Evolutionary conservation across 2,888 invertebrate genomes (phyloP), one percentile per base, ranked within the genome.

Genomic region (Lissocephala sabroskyi): DNA sequence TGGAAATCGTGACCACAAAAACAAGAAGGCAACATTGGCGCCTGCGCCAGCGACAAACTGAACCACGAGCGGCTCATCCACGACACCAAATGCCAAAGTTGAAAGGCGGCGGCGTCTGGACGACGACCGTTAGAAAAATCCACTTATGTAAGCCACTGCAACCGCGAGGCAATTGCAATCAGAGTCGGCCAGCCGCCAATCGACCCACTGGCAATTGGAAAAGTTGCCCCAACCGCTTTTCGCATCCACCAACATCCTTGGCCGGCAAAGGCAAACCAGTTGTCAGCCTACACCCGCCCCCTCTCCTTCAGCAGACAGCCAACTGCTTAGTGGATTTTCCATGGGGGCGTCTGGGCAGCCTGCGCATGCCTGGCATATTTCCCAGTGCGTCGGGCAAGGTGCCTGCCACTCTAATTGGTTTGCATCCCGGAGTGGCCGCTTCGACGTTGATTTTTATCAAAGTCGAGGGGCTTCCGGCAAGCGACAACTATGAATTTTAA

Each of bases 251-350:
- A 56, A 74, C 71, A 77, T 77, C 71, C 71, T 71, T 71, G 71
- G 70, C 59, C 30, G 13, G 33, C 73, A 77, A 71, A 71, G 71
- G 77, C 76, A 71, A 71, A 77, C 71, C 71, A 71, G 74, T 71
- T 68, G 37, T 19, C 45, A 13, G 33, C 43, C n/a, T n/a, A n/a
- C n/a, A n/a, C n/a, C n/a, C n/a, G n/a, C n/a, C n/a, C n/a, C n/a
- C n/a, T n/a, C n/a, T n/a, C n/a, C n/a, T n/a, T n/a, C n/a, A n/a
- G n/a, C n/a, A n/a, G n/a, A n/a, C n/a, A n/a, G n/a, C n/a, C n/a
- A n/a, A n/a, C n/a, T n/a, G n/a, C n/a, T n/a, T n/a, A n/a, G n/a
- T n/a, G n/a, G n/a, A n/a, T n/a, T n/a, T n/a, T n/a, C n/a, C n/a
- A n/a, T 41, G 56, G 57, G 57, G 76, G 68, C 46, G 68, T 67